Evolutionary conservation across 2,113 vertebrate genomes (phyloP).

Genomic region (Calidris pygmaea): DNA sequence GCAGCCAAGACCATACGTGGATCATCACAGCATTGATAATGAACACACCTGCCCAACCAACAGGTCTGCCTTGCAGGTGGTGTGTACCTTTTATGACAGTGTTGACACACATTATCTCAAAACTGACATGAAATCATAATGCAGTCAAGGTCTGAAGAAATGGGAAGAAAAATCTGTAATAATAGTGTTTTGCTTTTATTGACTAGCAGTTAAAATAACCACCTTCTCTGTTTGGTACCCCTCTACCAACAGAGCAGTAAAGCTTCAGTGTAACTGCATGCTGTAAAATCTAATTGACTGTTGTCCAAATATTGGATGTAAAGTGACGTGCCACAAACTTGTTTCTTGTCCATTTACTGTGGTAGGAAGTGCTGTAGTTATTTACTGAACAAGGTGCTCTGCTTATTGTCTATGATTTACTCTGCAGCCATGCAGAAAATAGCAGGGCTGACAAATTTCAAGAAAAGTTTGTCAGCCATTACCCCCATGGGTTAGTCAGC

Average conservation of each 20-base stretch:
- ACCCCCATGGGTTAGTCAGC: slow-evolving; percentile 35
- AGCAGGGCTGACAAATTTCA: slow-evolving; percentile 16
- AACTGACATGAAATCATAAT: slow-evolving; percentile 26
- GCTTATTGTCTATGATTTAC: background rate
- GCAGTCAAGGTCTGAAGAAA: slow-evolving; percentile 13
- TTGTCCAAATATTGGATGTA: slow-evolving; percentile 27
- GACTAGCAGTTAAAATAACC: slow-evolving; percentile 63
- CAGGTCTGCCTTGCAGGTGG: slow-evolving; percentile 6
- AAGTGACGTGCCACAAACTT: slow-evolving; percentile 20
- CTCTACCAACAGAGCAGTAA: background rate
- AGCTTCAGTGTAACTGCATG: background rate
- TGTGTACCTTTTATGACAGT: background rate
- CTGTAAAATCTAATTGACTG: slow-evolving; percentile 44
- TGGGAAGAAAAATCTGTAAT: slow-evolving; percentile 51
- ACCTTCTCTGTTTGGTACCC: slow-evolving; percentile 14
- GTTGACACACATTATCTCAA: slow-evolving; percentile 30
- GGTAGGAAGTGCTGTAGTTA: background rate
- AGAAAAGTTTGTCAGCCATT: slow-evolving; percentile 13
- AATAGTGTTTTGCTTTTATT: slow-evolving; percentile 68
- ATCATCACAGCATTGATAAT: background rate
- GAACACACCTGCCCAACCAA: background rate
- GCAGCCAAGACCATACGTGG: background rate
- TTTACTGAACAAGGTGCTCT: slow-evolving; percentile 33
- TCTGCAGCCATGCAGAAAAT: slow-evolving; percentile 36
- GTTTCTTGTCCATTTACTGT: slow-evolving; percentile 17